Conservation (phyloP, 2,797 vertebrate genomes). For the Merluccius polli region DNA sequence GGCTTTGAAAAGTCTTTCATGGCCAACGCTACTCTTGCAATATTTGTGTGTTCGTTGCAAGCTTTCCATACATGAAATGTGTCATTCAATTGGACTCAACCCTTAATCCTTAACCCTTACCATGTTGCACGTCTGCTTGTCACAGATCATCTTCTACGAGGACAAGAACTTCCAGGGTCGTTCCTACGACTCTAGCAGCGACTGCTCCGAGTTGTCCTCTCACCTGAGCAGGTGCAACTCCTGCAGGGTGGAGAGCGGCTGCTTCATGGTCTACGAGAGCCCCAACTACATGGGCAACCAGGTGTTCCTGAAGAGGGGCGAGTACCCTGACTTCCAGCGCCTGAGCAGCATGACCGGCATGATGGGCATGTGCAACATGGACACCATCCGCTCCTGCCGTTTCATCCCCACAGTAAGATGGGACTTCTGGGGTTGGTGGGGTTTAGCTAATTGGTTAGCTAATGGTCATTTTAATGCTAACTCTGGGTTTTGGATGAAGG, state of each 20-base stretch:
- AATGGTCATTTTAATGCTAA: no score
- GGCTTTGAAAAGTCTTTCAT: background rate
- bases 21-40: background rate
- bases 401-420: no score
- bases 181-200: conserved; percentile 62
- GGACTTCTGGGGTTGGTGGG: no score
- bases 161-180: conserved; percentile 70
- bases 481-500: no score
- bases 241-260: conserved; percentile 64
- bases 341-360: conserved; percentile 44
- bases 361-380: conserved; percentile 43
- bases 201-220: conserved; percentile 63
- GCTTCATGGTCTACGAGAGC: no score
- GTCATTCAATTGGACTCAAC: no score
- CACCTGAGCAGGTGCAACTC: conserved; percentile 69
- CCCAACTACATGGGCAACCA: conserved; percentile 68
- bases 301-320: conserved; percentile 66
- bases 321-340: conserved; percentile 65
- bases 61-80: background rate
- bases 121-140: no score
- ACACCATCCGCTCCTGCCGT: conserved; percentile 60
- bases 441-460: no score
- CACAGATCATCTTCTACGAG: conserved; percentile 67
- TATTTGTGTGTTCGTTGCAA: background rate
- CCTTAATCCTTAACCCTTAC: no score